A percentile compares a stretch with the other conserved stretches of the same genome.
Evolutionary conservation across 2,113 vertebrate genomes (phyloP).

Genomic region (Jacana jacana): DNA sequence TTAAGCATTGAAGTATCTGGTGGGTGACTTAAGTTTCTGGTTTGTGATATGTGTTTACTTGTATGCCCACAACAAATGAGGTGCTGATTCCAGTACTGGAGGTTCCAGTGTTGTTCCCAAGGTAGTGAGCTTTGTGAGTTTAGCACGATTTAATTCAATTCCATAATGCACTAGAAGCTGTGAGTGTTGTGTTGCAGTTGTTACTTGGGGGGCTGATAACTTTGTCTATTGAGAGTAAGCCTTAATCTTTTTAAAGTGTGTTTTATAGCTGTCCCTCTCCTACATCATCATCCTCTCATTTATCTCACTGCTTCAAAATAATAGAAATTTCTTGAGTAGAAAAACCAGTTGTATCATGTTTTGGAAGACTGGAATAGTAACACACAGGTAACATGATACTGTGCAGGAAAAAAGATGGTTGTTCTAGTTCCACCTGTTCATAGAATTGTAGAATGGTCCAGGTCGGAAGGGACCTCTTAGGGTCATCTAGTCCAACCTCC

Average conservation of each 20-base stretch:
- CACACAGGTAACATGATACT: neutral
- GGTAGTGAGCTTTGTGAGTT: neutral
- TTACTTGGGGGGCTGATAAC: neutral
- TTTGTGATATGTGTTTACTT: neutral
- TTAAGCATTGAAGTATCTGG: constrained; percentile 89
- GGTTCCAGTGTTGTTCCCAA: neutral
- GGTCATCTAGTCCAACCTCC: too few species aligned
- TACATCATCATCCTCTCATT: neutral
- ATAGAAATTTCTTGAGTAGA: neutral
- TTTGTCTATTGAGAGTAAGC: neutral
- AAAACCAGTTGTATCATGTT: neutral
- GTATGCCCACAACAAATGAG: neutral
- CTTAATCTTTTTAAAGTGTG: neutral
- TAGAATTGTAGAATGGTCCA: too few species aligned
- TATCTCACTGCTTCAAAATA: neutral
- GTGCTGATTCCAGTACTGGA: neutral
- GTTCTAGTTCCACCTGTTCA: neutral
- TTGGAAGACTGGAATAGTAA: accelerated
- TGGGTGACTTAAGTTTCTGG: constrained; percentile 35
- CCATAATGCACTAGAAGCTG: neutral
- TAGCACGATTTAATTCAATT: neutral
- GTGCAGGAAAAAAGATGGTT: accelerated
- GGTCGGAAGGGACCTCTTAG: too few species aligned
- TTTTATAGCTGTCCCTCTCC: neutral
- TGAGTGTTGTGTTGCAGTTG: neutral